A percentile compares a stretch with the other conserved stretches of the same genome.
phyloP scores from a whole-genome alignment of 2,113 vertebrate genomes.

The Sminthopsis crassicaudata region DNA sequence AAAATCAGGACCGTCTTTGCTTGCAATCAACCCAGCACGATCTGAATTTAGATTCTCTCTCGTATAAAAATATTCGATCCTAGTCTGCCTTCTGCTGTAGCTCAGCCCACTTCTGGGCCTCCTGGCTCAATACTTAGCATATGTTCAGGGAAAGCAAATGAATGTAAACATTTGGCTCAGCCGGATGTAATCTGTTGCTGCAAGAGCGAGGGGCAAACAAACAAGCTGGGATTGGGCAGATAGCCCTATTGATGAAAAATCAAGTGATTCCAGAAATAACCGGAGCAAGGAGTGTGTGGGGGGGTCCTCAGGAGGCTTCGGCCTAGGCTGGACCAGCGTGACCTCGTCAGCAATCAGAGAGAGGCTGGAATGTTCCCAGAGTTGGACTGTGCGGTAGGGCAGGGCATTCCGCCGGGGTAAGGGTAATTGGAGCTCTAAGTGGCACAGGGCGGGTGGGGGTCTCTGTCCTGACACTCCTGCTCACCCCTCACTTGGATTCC shows the following conservation, averaged over 20 bases:
- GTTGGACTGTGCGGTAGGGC: background rate
- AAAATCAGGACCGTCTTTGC: background rate
- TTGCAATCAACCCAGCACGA: background rate
- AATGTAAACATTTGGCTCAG: background rate
- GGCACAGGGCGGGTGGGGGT: background rate
- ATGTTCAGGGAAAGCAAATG: background rate
- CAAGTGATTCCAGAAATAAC: background rate
- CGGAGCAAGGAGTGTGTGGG: too few relatives aligned
- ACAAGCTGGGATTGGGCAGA: background rate
- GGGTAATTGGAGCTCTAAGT: background rate
- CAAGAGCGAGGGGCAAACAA: background rate
- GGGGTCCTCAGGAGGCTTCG: background rate
- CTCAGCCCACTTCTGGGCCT: background rate
- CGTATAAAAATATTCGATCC: background rate
- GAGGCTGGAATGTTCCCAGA: background rate
- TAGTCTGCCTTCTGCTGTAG: background rate
- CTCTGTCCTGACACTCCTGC: background rate
- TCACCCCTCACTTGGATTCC: background rate
- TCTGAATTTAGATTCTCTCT: background rate
- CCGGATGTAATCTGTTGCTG: background rate
- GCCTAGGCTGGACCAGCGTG: background rate
- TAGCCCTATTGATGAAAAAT: background rate
- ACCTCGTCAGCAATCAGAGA: background rate
- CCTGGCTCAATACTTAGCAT: background rate
- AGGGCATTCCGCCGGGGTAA: background rate